These are phyloP conservation scores for Pseudomyrmex flavicornis DNA, from an alignment of 1,140 invertebrate species.

Conservation along the genomic window DNA sequence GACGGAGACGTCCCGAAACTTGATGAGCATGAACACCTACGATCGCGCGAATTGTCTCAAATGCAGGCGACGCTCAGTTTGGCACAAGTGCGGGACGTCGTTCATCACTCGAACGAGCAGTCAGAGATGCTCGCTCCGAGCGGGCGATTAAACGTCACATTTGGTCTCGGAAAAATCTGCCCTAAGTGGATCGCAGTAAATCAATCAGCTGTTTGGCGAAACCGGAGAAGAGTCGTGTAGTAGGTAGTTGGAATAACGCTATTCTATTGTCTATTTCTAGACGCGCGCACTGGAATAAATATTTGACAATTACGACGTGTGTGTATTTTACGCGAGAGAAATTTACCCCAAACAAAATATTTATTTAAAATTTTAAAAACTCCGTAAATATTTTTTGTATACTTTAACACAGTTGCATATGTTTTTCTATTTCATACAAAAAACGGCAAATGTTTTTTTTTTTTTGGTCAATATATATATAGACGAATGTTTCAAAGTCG, in stretches of 20 bases:
- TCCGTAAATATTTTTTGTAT: too few species aligned
- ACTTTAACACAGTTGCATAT: too few species aligned
- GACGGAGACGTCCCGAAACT: constrained; percentile 7
- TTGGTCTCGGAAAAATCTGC: background rate
- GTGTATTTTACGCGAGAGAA: too few species aligned
- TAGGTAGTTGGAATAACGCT: background rate
- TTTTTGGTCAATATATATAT: too few species aligned
- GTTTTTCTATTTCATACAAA: too few species aligned
- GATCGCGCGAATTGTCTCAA: constrained; percentile 42
- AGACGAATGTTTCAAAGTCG: too few species aligned
- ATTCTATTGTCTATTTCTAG: constrained; percentile 15
- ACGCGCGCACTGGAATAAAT: background rate
- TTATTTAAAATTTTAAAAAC: background rate
- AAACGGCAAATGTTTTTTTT: too few species aligned
- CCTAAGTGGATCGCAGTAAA: constrained; percentile 37
- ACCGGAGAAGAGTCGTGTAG: background rate
- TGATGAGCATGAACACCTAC: constrained; percentile 25
- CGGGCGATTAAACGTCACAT: constrained; percentile 32
- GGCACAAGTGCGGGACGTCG: constrained; percentile 25
- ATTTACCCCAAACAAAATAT: background rate
- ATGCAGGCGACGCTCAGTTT: constrained; percentile 25
- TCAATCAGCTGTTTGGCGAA: constrained; percentile 47
- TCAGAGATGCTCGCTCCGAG: constrained; percentile 5
- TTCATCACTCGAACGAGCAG: constrained; percentile 32
- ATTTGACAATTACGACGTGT: background rate